phyloP scores from a whole-genome alignment of 2,797 vertebrate genomes.

The Halcyon chelicuti region DNA sequence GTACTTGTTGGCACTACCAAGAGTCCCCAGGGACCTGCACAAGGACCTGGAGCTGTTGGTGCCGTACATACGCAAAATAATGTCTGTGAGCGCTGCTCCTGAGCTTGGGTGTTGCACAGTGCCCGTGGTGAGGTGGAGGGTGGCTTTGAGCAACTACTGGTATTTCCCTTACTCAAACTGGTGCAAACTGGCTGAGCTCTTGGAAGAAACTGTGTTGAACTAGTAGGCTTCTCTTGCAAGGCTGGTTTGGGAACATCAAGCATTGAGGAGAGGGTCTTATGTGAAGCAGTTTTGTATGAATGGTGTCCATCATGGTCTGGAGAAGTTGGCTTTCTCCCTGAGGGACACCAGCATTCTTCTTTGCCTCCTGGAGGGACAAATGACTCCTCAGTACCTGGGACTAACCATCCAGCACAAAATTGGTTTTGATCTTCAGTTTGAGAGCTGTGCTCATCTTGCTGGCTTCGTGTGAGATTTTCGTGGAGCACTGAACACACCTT shows the following conservation, averaged over 20 bases:
- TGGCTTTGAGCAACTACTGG: neutral
- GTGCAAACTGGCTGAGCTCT: neutral
- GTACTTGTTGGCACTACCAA: neutral
- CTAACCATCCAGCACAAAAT: neutral
- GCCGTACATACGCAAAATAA: fast-evolving
- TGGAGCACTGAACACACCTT: conserved; percentile 16
- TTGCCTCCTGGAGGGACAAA: neutral
- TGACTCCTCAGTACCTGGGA: neutral
- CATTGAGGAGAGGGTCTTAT: neutral
- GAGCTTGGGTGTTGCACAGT: neutral
- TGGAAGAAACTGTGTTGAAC: neutral
- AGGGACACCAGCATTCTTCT: neutral
- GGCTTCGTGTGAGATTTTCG: neutral
- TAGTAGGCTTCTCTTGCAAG: neutral
- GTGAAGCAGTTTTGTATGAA: neutral
- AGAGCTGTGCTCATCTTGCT: neutral
- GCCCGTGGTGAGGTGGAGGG: neutral
- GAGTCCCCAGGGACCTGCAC: fast-evolving
- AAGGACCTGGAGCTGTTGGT: neutral
- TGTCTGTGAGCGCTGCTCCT: neutral
- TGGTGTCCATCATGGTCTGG: neutral
- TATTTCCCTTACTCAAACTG: neutral
- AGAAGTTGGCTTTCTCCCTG: neutral
- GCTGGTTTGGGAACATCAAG: neutral
- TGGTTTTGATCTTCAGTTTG: neutral